Conservation (phyloP, 2,797 vertebrate species). For the Scolopax bukidnonensis region DNA sequence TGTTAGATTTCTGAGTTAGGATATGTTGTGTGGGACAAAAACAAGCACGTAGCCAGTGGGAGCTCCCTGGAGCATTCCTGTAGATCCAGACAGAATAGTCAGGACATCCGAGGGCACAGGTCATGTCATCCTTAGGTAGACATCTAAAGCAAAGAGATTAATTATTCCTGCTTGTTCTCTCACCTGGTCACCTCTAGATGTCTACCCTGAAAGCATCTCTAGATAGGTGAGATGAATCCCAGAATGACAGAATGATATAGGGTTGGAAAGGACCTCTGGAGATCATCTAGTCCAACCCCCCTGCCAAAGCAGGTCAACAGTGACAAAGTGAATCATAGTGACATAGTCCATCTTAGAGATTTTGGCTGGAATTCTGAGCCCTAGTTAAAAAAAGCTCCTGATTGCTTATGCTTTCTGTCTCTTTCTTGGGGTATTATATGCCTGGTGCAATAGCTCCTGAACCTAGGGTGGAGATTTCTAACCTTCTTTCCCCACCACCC, state of each 20-base stretch:
- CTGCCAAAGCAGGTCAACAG: too few species aligned
- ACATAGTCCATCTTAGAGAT: background rate
- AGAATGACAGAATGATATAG: too few species aligned
- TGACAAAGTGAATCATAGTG: background rate
- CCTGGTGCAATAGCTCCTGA: background rate
- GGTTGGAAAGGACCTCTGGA: too few species aligned
- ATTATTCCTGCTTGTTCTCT: background rate
- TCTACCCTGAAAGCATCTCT: background rate
- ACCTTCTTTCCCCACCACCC: background rate
- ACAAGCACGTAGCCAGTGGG: background rate
- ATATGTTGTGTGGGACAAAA: background rate
- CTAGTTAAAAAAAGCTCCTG: background rate
- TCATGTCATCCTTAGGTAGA: background rate
- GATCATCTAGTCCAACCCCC: too few species aligned
- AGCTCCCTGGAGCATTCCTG: background rate
- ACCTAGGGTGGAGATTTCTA: background rate
- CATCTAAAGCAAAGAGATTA: background rate
- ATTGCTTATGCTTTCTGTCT: background rate
- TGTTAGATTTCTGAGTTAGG: background rate
- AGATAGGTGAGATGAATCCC: background rate
- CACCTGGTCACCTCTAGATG: background rate
- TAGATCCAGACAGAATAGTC: background rate
- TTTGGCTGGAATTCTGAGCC: background rate
- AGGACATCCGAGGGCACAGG: background rate
- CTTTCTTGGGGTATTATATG: background rate